These are phyloP conservation scores for Aricia artaxerxes DNA, from an alignment of 2,888 invertebrate genomes.

Conservation along the genomic window DNA sequence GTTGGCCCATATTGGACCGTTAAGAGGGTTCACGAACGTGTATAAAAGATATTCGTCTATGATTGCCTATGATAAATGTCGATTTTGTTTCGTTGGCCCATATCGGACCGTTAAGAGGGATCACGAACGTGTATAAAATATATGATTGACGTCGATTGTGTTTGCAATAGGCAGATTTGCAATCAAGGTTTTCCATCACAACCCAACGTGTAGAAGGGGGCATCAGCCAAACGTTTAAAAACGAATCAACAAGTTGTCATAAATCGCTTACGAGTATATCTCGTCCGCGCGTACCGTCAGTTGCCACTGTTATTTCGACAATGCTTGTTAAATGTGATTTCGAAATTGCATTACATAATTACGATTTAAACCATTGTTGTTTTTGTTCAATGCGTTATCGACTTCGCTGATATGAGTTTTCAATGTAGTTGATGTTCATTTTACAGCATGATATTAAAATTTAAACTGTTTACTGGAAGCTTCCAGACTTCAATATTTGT, in stretches of 20 bases:
- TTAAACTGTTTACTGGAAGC: neutral
- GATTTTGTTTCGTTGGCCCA: neutral
- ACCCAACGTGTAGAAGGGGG: no score
- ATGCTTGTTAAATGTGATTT: slow-evolving; percentile 26
- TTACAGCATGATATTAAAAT: slow-evolving; percentile 7
- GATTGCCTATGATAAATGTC: no score
- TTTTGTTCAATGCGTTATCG: slow-evolving; percentile 26
- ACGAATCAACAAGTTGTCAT: neutral
- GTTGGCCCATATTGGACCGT: no score
- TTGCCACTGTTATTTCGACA: slow-evolving; percentile 21
- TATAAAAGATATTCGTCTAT: no score
- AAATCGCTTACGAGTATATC: neutral
- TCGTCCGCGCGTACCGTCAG: neutral
- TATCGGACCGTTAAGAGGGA: no score
- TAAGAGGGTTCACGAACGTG: no score
- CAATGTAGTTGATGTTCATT: slow-evolving; percentile 17
- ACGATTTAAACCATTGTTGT: slow-evolving; percentile 28
- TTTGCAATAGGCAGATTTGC: no score
- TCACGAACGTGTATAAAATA: no score
- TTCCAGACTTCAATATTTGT: neutral
- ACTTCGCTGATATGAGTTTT: slow-evolving; percentile 19
- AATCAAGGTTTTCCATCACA: no score
- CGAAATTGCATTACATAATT: slow-evolving; percentile 28
- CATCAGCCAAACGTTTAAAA: neutral
- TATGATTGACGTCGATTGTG: neutral